Conservation (phyloP, 2,797 vertebrate genomes). For the Anguilla megastoma region DNA sequence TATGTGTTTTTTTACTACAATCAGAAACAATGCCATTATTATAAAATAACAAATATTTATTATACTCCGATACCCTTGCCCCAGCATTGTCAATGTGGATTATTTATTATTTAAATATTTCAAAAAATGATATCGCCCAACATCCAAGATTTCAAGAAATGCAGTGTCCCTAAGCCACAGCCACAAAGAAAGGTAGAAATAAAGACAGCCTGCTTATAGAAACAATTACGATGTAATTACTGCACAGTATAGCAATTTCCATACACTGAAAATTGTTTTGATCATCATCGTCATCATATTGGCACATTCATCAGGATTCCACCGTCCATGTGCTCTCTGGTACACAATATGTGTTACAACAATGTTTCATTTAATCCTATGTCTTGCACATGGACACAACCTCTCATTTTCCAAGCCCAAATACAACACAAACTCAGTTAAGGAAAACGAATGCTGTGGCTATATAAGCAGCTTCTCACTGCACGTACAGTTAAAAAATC, state of each 20-base stretch:
- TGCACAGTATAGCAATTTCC: not conserved
- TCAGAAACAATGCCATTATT: not conserved
- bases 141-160: not conserved
- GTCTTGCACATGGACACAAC: not conserved
- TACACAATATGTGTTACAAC: not conserved
- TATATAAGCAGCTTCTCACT: not conserved
- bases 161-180: not conserved
- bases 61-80: not conserved
- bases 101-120: not conserved
- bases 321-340: not conserved
- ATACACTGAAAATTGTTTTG: not conserved
- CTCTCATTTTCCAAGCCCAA: not conserved
- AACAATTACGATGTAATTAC: not conserved
- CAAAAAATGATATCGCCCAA: not conserved
- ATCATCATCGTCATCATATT: not conserved
- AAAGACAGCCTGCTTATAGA: not conserved
- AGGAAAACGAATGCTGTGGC: not conserved
- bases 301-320: not conserved
- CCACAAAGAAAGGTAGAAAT: not conserved
- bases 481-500: not conserved
- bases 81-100: not conserved
- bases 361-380: not conserved
- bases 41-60: not conserved
- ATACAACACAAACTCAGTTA: not conserved
- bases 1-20: not conserved